Percentiles rank a stretch among this genome's conserved stretches.
phyloP scores from a whole-genome alignment of 2,797 vertebrate genomes.

The Rhynchonycteris naso region DNA sequence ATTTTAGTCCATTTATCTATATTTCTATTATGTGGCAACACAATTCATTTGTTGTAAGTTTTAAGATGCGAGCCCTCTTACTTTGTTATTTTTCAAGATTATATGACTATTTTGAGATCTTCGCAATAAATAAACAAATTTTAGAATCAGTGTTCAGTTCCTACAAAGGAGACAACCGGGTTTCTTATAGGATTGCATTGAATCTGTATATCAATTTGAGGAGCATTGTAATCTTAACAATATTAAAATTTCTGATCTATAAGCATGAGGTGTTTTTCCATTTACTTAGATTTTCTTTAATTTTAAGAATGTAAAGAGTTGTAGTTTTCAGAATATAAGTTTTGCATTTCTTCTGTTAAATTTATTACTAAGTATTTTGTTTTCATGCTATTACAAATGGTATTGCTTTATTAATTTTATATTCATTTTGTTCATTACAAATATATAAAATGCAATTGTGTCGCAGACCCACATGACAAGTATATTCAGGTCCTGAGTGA shows the following conservation, averaged over 20 bases:
- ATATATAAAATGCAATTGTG: background rate
- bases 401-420: background rate
- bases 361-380: no score
- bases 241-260: no score
- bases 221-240: no score
- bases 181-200: no score
- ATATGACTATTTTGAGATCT: background rate
- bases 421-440: background rate
- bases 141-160: conserved; percentile 1
- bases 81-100: background rate
- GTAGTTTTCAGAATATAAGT: background rate
- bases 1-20: background rate
- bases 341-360: background rate
- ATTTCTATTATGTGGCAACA: background rate
- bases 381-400: background rate
- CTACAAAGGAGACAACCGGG: background rate
- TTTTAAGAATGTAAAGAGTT: conserved; percentile 19
- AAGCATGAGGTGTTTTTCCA: no score
- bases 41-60: background rate
- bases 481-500: no score
- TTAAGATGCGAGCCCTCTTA: background rate
- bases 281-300: background rate
- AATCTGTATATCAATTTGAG: no score
- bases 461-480: no score
- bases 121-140: background rate